Base-by-base conservation (phyloP, 2,113 vertebrate species). In the Macroglossus sobrinus region DNA sequence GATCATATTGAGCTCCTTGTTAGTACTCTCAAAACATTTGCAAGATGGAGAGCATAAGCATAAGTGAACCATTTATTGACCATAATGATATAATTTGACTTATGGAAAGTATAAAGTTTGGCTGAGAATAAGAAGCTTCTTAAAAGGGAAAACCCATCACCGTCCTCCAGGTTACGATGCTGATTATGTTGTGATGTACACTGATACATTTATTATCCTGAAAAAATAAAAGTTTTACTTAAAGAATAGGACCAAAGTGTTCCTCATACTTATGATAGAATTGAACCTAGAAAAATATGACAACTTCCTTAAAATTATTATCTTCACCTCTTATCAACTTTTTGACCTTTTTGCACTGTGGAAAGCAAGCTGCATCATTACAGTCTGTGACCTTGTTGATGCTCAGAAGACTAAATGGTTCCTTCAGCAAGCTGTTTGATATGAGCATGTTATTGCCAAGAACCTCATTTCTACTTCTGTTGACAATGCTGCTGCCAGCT, bases 21-120 rank as follows among this genome's bases (percentile, higher is more conserved):
- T 93, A 94, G 50, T 64, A 64, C 91, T 19, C 43, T 88, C 40
- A 76, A 64, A 93, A 91, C 59, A 93, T 71, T 95, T 88, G 19
- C 47, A 93, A 53, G n/a, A 14, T 75, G 26, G 22, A 75, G 33
- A 80, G 45, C 50, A 45, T 87, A 84, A 38, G 45, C 26, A 59
- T 69, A 35, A 81, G 21, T 50, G 30, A 66, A 50, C 16, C 8
- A 2, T 84, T 89, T 22, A 26, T 68, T 91, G 66, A 80, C 53
- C 30, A 5, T 84, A 76, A 90, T 11, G n/a, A 11, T 55, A n/a
- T 47, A 38, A 71, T 81, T 93, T 21, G 30, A 43, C 45, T 92
- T 45, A 74, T 16, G 22, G 9, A n/a, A 80, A 79, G 12, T 84
- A 14, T 59, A 72, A 92, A 13, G 30, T 92, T 80, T 40, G 64